Conservation (phyloP, 2,113 vertebrate genomes). For the Pygathrix nemaeus region DNA sequence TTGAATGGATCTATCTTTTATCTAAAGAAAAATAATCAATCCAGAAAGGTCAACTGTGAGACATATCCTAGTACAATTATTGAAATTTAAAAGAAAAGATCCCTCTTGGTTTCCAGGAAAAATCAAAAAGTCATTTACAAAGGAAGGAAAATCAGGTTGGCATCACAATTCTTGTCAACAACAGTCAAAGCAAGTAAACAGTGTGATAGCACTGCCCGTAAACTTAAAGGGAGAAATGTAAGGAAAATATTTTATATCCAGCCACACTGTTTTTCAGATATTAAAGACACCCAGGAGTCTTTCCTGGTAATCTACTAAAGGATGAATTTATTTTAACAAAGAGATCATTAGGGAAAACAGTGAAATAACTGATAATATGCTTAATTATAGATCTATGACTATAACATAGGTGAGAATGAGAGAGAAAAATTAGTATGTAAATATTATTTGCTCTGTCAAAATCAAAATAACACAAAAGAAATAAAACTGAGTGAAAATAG, state of each 20-base stretch:
- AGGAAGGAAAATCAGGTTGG: background rate
- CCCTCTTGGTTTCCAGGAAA: background rate
- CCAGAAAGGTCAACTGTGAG: background rate
- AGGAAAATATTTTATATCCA: no score
- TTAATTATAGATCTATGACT: background rate
- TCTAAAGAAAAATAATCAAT: background rate
- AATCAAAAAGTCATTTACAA: background rate
- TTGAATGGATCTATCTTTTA: background rate
- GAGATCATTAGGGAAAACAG: background rate
- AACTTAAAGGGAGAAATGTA: background rate
- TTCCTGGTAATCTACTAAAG: background rate
- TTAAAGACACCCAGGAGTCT: background rate
- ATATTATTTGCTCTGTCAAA: background rate
- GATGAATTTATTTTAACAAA: background rate
- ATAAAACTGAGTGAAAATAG: background rate
- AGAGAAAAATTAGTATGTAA: background rate
- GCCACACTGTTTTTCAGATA: background rate
- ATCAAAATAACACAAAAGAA: background rate
- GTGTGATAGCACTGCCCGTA: background rate
- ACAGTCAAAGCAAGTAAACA: background rate
- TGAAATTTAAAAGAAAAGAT: conserved; percentile 24
- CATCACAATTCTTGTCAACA: background rate
- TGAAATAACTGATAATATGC: background rate
- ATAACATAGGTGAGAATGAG: background rate
- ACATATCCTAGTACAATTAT: background rate